phyloP scores from a whole-genome alignment of 1,140 invertebrate species.

The Phymastichus coffea region DNA sequence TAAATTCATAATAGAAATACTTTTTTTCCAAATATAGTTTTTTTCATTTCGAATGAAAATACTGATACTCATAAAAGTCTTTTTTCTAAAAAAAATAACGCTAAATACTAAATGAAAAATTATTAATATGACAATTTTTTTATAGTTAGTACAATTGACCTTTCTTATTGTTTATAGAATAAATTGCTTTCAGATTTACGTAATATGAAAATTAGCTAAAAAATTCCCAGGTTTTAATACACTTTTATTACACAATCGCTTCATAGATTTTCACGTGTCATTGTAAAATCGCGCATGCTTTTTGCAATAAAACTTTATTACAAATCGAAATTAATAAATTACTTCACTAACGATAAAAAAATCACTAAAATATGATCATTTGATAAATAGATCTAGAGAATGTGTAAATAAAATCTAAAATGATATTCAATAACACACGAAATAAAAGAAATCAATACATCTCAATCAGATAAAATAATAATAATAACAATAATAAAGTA shows the following conservation, averaged over 20 bases:
- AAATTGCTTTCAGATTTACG: slow-evolving; percentile 10
- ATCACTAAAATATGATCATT: too few relatives aligned
- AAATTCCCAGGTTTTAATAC: neutral
- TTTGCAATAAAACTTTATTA: too few relatives aligned
- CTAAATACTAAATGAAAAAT: slow-evolving; percentile 1
- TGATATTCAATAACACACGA: too few relatives aligned
- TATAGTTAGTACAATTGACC: slow-evolving; percentile 22
- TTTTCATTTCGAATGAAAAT: slow-evolving; percentile 1
- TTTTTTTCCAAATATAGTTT: neutral
- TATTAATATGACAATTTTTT: slow-evolving; percentile 23
- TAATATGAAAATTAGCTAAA: slow-evolving; percentile 17
- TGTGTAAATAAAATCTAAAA: too few relatives aligned
- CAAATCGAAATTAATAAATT: too few relatives aligned
- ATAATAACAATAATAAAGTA: too few relatives aligned
- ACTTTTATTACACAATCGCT: neutral
- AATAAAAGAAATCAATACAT: too few relatives aligned
- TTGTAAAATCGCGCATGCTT: neutral
- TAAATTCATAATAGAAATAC: neutral
- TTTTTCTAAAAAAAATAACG: too few relatives aligned
- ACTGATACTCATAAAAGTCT: too few relatives aligned
- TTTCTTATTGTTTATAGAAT: slow-evolving; percentile 1
- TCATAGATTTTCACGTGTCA: neutral
- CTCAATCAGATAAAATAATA: too few relatives aligned
- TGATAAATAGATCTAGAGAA: too few relatives aligned
- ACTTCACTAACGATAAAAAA: too few relatives aligned